Conservation (phyloP, 2,888 invertebrate species). For the Gymnoscelis rufifasciata region DNA sequence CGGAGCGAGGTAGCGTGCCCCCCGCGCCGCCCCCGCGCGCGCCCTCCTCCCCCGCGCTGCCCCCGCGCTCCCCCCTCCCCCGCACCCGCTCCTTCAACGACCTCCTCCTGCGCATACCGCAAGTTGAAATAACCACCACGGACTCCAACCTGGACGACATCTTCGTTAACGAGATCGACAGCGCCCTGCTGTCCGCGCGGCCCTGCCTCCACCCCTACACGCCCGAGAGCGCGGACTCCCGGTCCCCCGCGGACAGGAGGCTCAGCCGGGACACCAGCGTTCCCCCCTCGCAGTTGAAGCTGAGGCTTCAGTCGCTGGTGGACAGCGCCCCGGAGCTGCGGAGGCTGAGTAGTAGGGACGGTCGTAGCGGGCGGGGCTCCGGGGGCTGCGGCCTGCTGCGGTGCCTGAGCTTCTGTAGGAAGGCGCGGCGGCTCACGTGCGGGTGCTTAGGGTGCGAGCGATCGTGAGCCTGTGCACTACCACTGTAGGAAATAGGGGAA, state of each 20-base stretch:
- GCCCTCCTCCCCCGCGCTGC: slow-evolving; percentile 55
- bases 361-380: slow-evolving; percentile 58
- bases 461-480: too few relatives aligned
- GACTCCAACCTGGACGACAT: slow-evolving; percentile 66
- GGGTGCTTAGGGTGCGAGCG: too few relatives aligned
- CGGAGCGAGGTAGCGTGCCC: slow-evolving; percentile 86
- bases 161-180: slow-evolving; percentile 77
- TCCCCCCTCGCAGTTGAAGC: slow-evolving; percentile 82
- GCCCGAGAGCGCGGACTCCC: slow-evolving; percentile 89
- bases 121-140: slow-evolving; percentile 74
- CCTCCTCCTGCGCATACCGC: slow-evolving; percentile 54
- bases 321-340: slow-evolving; percentile 51
- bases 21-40: slow-evolving; percentile 29
- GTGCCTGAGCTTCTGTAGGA: slow-evolving; percentile 67
- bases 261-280: slow-evolving; percentile 67
- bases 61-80: slow-evolving; percentile 31
- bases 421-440: slow-evolving; percentile 55
- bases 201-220: slow-evolving; percentile 85
- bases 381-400: slow-evolving; percentile 63
- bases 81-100: slow-evolving; percentile 61
- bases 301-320: slow-evolving; percentile 73
- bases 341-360: slow-evolving; percentile 61
- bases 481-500: too few relatives aligned
- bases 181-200: slow-evolving; percentile 58
- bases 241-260: slow-evolving; percentile 58